Percentiles rank a stretch among this genome's conserved stretches.
These are phyloP conservation scores for Pterocles burchelli DNA, from an alignment of 2,113 vertebrate genomes.

Conservation along the genomic window DNA sequence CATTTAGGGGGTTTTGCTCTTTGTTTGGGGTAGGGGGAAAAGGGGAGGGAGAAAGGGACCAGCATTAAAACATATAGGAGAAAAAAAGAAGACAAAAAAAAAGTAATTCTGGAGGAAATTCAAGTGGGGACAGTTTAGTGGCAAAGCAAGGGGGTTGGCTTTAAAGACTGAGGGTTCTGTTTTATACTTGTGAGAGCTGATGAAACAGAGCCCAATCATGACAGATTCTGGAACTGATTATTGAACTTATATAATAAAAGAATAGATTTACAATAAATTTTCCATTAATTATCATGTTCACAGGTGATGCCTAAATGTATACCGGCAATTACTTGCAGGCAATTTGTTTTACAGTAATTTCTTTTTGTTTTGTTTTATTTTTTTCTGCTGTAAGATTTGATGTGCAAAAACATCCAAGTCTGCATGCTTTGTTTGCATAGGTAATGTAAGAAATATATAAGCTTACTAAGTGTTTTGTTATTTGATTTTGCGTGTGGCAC, in stretches of 20 bases:
- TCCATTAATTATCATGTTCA: not conserved
- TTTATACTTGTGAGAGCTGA: not conserved
- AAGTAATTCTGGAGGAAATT: not conserved
- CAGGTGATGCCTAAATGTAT: not conserved
- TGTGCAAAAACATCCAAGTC: not conserved
- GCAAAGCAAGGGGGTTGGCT: not conserved
- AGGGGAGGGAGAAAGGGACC: not conserved
- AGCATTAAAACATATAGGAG: not conserved
- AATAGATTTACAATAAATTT: not conserved
- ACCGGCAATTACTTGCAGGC: not conserved
- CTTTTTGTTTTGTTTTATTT: not conserved
- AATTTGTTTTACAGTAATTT: not conserved
- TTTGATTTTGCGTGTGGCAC: not conserved
- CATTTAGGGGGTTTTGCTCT: not conserved
- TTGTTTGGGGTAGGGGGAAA: not conserved
- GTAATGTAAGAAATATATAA: not conserved
- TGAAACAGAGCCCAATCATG: not conserved
- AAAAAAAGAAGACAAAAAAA: not conserved
- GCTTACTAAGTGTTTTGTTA: not conserved
- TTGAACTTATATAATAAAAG: not conserved
- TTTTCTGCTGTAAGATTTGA: not conserved
- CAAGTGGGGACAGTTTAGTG: not conserved
- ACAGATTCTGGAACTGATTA: not conserved
- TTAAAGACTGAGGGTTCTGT: not conserved
- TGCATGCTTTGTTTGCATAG: not conserved